Percentiles rank a stretch among this genome's conserved stretches.
Conservation (phyloP, 92 coral and sea anemone species). For the Zoanthus sociatus region DNA sequence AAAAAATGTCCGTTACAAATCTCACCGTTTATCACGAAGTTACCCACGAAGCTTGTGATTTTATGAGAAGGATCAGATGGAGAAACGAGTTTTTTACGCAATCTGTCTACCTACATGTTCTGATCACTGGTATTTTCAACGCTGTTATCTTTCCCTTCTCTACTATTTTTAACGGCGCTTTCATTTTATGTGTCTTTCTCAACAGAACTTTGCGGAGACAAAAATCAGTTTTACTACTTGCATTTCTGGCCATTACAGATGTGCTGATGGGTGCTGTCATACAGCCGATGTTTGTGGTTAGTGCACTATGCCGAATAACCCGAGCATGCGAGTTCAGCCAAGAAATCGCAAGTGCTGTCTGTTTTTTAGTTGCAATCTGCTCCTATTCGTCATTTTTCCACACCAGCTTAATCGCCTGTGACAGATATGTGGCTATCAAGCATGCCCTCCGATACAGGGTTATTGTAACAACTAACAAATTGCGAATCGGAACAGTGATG, state of each 20-base stretch:
- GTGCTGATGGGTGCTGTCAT: background rate
- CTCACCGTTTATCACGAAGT: no score
- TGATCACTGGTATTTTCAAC: background rate
- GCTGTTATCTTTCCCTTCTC: background rate
- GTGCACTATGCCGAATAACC: background rate
- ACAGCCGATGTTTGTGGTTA: background rate
- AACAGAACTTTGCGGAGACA: background rate
- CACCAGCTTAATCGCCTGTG: background rate
- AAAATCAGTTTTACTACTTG: background rate
- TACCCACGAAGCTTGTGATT: no score
- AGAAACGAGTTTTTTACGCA: no score
- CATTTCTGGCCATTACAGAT: background rate
- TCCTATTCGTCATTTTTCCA: background rate
- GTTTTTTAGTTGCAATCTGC: background rate
- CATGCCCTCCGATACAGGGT: background rate
- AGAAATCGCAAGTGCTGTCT: background rate
- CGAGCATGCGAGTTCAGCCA: background rate
- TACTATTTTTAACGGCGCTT: background rate
- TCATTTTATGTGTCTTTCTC: background rate
- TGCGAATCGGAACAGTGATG: background rate
- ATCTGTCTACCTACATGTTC: background rate
- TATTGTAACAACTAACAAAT: background rate
- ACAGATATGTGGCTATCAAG: background rate
- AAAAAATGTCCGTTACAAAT: no score
- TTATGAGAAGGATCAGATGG: no score